Evolutionary conservation across 1,140 invertebrate species (phyloP).

Genomic region (Sinella curviseta): DNA sequence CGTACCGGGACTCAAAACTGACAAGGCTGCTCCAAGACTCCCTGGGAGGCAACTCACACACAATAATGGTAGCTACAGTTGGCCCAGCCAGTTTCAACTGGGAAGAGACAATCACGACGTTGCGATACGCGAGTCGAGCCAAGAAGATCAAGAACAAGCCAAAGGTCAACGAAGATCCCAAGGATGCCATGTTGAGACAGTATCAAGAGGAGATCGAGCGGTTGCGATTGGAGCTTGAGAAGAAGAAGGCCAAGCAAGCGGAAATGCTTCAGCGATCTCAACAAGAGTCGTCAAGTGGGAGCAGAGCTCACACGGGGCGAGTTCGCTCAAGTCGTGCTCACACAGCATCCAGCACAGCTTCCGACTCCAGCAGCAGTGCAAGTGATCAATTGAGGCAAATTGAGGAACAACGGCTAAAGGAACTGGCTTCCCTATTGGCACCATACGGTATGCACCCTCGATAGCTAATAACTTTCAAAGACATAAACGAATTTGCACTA

Average conservation of each 20-base stretch:
- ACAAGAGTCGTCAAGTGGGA: background rate
- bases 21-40: slow-evolving; percentile 91
- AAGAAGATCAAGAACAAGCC: slow-evolving; percentile 96
- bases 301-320: background rate
- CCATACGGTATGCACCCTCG: slow-evolving; percentile 43
- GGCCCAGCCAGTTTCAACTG: slow-evolving; percentile 94
- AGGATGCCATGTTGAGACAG: slow-evolving; percentile 82
- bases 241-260: slow-evolving; percentile 63
- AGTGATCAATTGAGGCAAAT: slow-evolving; percentile 15
- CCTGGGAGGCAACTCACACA: slow-evolving; percentile 92
- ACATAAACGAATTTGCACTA: no score
- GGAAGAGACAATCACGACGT: slow-evolving; percentile 89
- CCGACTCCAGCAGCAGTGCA: slow-evolving; percentile 11
- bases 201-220: slow-evolving; percentile 83
- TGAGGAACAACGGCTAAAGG: slow-evolving; percentile 50
- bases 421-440: slow-evolving; percentile 42
- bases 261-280: slow-evolving; percentile 57
- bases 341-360: slow-evolving; percentile 22
- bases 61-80: slow-evolving; percentile 95
- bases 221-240: slow-evolving; percentile 62
- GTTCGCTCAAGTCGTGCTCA: background rate
- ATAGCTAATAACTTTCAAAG: no score
- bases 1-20: slow-evolving; percentile 91
- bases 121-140: slow-evolving; percentile 88
- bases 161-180: slow-evolving; percentile 92